Percentiles rank a stretch among this genome's conserved stretches.
Evolutionary conservation across 2,888 invertebrate genomes (phyloP).

Genomic region (Tyria jacobaeae): DNA sequence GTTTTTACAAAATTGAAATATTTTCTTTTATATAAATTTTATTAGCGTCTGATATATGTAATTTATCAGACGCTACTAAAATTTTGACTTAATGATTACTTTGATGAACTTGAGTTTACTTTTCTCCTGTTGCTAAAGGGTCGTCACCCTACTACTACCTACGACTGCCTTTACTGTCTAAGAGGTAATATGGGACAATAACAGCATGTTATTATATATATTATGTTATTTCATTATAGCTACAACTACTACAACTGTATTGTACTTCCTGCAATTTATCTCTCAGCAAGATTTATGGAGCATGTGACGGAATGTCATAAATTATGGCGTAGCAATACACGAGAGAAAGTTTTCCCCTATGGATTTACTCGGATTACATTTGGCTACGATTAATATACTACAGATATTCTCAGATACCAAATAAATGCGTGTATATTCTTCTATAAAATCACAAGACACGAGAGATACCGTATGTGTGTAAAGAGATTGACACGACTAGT

Average conservation of each 20-base stretch:
- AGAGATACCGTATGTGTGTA: not conserved
- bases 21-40: not conserved
- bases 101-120: too few relatives aligned
- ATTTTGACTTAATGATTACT: too few relatives aligned
- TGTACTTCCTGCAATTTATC: not conserved
- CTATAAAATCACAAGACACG: not conserved
- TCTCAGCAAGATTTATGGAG: constrained; percentile 1
- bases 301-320: constrained; percentile 8
- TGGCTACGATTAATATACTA: constrained; percentile 10
- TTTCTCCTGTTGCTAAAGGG: too few relatives aligned
- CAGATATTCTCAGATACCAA: constrained; percentile 4
- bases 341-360: constrained; percentile 14
- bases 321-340: constrained; percentile 4
- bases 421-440: constrained; percentile 6
- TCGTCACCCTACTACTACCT: too few relatives aligned
- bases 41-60: too few relatives aligned
- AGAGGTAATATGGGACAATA: too few relatives aligned
- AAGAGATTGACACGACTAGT: not conserved
- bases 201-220: not conserved
- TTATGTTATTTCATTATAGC: not conserved
- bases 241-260: not conserved
- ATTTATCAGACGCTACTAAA: too few relatives aligned
- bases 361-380: constrained; percentile 32
- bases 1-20: not conserved
- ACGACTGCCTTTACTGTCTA: too few relatives aligned